These are phyloP conservation scores for Caerostris darwini DNA, from an alignment of 1,140 invertebrate genomes.

Conservation along the genomic window DNA sequence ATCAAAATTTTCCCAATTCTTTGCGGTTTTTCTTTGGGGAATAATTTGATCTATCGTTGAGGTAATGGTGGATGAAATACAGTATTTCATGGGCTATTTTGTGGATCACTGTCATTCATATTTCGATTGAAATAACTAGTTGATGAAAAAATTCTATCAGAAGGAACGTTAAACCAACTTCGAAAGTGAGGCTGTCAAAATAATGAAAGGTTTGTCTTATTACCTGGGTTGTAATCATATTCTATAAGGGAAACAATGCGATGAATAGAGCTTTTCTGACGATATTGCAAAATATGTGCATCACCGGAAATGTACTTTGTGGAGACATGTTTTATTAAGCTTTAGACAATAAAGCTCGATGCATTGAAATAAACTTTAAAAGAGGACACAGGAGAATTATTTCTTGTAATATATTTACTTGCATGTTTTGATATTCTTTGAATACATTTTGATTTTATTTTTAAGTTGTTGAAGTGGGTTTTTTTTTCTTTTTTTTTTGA, in stretches of 20 bases:
- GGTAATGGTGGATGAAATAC: constrained; percentile 2
- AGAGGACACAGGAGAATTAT: too few species aligned
- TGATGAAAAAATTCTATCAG: not conserved
- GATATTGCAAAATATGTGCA: too few species aligned
- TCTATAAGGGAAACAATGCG: not conserved
- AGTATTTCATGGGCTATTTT: constrained; percentile 3
- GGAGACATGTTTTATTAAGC: not conserved
- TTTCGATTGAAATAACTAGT: constrained; percentile 14
- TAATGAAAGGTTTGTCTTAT: not conserved
- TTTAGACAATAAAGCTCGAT: not conserved
- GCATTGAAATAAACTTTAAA: too few species aligned
- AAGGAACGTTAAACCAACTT: not conserved
- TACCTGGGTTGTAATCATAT: not conserved
- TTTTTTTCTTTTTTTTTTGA: too few species aligned
- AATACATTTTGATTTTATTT: too few species aligned
- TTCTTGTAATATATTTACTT: too few species aligned
- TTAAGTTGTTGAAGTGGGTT: too few species aligned
- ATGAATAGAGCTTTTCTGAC: not conserved
- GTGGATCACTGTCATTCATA: not conserved
- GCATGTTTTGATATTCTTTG: too few species aligned
- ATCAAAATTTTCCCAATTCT: not conserved
- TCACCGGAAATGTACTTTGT: too few species aligned
- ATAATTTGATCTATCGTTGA: not conserved
- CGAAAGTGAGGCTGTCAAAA: not conserved
- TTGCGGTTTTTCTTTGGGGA: not conserved